phyloP scores from a whole-genome alignment of 2,113 vertebrate species.

The Heloderma charlesbogerti region DNA sequence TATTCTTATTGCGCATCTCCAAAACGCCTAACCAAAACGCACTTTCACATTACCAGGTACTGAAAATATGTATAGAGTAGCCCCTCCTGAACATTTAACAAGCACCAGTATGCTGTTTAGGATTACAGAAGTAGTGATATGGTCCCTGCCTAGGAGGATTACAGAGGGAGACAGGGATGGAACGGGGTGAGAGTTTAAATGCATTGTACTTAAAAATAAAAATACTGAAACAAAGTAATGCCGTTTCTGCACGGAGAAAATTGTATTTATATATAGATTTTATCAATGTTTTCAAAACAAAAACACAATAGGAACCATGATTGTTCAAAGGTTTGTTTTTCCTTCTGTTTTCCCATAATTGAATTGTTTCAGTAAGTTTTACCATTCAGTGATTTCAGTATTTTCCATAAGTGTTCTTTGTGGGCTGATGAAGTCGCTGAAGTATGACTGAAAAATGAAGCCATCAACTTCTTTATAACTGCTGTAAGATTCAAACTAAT shows the following conservation, averaged over 20 bases:
- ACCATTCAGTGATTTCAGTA: background rate
- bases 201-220: background rate
- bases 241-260: background rate
- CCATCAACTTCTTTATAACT: too few relatives aligned
- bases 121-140: background rate
- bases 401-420: background rate
- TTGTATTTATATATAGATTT: background rate
- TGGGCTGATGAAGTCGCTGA: too few relatives aligned
- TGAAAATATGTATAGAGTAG: background rate
- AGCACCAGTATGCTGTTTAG: background rate
- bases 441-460: too few relatives aligned
- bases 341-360: background rate
- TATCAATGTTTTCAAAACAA: background rate
- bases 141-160: background rate
- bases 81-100: background rate
- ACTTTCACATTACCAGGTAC: background rate
- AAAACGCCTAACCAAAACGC: background rate
- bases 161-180: background rate
- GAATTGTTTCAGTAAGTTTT: background rate
- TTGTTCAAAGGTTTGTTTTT: background rate
- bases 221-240: too few relatives aligned
- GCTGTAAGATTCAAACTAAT: too few relatives aligned
- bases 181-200: too few relatives aligned
- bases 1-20: background rate
- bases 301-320: background rate